phyloP scores from a whole-genome alignment of 2,797 vertebrate species.

The Echeneis naucrates region DNA sequence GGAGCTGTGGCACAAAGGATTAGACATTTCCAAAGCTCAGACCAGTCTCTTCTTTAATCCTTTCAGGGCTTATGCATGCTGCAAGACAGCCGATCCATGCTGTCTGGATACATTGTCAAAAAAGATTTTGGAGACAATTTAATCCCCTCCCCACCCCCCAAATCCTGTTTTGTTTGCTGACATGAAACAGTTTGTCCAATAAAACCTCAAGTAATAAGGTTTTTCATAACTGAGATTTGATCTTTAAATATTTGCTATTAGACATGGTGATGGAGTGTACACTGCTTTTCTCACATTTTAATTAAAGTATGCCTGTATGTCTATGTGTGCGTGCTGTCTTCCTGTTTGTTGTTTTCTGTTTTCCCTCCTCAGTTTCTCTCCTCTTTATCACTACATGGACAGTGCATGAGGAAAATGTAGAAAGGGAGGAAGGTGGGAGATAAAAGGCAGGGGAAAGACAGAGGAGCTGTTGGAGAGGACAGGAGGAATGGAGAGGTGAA shows the following conservation, averaged over 20 bases:
- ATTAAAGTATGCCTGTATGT: conserved; percentile 54
- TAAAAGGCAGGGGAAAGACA: conserved; percentile 31
- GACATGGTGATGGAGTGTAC: conserved; percentile 48
- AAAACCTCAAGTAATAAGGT: conserved; percentile 71
- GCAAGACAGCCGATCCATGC: conserved; percentile 64
- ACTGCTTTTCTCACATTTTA: conserved; percentile 57
- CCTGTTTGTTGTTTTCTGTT: conserved; percentile 40
- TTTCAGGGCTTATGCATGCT: conserved; percentile 63
- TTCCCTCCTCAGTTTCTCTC: conserved; percentile 22
- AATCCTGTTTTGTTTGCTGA: conserved; percentile 79
- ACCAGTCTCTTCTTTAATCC: conserved; percentile 74
- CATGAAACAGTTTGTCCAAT: conserved; percentile 76
- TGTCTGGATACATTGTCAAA: conserved; percentile 73
- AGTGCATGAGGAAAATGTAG: conserved; percentile 24
- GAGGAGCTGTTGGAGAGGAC: conserved; percentile 13
- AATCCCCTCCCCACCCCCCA: conserved; percentile 73
- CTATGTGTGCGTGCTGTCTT: conserved; percentile 32
- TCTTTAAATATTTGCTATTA: conserved; percentile 75
- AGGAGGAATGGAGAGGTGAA: no score
- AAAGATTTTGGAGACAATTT: conserved; percentile 76
- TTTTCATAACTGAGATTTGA: conserved; percentile 72
- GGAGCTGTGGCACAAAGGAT: conserved; percentile 40
- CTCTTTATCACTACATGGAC: conserved; percentile 26
- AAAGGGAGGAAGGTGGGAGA: background rate
- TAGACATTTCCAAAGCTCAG: conserved; percentile 59